Conservation (phyloP, 2,888 invertebrate species). For the Drosophila lacicola region DNA sequence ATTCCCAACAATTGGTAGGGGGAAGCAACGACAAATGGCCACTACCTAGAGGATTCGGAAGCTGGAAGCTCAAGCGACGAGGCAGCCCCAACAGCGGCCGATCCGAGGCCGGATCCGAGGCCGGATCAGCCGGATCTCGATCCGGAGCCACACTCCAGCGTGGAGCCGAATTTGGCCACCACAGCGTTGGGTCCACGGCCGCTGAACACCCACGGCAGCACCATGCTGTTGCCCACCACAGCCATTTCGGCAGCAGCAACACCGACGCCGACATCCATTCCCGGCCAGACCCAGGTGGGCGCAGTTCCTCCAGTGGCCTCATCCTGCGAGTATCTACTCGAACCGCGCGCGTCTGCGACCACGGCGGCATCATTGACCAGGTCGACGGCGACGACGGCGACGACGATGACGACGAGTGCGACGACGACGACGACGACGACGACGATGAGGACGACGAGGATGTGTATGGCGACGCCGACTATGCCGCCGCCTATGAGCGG, state of each 20-base stretch:
- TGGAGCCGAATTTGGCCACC: constrained; percentile 71
- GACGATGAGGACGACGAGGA: constrained; percentile 82
- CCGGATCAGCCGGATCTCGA: constrained; percentile 24
- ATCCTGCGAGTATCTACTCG: constrained; percentile 84
- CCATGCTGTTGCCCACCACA: constrained; percentile 69
- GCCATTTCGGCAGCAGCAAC: constrained; percentile 47
- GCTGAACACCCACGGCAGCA: constrained; percentile 62
- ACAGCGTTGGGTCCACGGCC: constrained; percentile 68
- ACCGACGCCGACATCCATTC: constrained; percentile 10
- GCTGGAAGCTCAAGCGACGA: constrained; percentile 85
- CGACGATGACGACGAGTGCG: constrained; percentile 79
- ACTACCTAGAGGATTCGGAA: constrained; percentile 85
- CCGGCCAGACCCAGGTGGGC: constrained; percentile 4
- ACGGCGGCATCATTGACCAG: constrained; percentile 37
- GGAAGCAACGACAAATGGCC: constrained; percentile 86
- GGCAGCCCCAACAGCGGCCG: constrained; percentile 38
- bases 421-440: constrained; percentile 82
- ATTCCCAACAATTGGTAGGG: constrained; percentile 86
- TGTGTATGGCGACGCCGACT: constrained; percentile 85
- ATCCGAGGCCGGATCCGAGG: constrained; percentile 7
- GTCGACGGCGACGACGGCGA: constrained; percentile 40
- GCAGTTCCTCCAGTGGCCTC: constrained; percentile 58
- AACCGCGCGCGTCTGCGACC: constrained; percentile 74
- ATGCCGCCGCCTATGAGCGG: constrained; percentile 75
- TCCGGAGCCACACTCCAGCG: constrained; percentile 49